phyloP scores from a whole-genome alignment of 1,140 invertebrate genomes.

The Drosophila sulfurigaster region DNA sequence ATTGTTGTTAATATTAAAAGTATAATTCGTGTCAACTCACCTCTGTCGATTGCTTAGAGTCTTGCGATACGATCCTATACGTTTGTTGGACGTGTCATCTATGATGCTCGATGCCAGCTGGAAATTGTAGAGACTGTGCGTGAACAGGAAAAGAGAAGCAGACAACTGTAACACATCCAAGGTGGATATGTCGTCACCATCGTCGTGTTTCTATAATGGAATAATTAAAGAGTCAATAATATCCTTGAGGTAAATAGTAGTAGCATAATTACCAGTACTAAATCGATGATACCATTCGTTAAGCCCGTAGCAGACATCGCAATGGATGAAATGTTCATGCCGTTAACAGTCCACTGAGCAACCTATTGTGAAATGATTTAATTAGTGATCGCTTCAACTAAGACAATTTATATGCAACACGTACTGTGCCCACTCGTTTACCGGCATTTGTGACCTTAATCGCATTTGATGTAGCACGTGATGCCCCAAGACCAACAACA shows the following conservation, averaged over 20 bases:
- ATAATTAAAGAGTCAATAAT: neutral
- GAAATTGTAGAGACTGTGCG: constrained; percentile 71
- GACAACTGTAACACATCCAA: constrained; percentile 69
- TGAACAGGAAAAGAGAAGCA: constrained; percentile 65
- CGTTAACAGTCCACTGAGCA: constrained; percentile 61
- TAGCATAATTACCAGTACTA: constrained; percentile 53
- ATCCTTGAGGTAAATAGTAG: neutral
- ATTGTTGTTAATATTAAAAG: too few relatives aligned
- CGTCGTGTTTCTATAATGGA: constrained; percentile 53
- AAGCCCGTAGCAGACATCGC: constrained; percentile 61
- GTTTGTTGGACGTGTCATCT: constrained; percentile 47
- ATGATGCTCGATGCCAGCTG: constrained; percentile 72
- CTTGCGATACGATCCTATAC: constrained; percentile 49
- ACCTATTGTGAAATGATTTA: constrained; percentile 36
- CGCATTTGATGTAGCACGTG: constrained; percentile 60
- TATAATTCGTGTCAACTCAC: too few relatives aligned
- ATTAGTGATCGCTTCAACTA: neutral
- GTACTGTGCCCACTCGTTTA: constrained; percentile 64
- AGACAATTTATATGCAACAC: neutral
- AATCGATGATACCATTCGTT: constrained; percentile 57
- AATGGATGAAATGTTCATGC: constrained; percentile 71
- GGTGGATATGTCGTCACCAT: constrained; percentile 60
- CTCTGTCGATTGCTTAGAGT: constrained; percentile 65
- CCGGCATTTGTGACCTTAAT: constrained; percentile 61
- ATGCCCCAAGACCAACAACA: constrained; percentile 61